Percentiles rank a stretch among this genome's conserved stretches.
Conservation (phyloP, 2,888 invertebrate species). For the Phasia obesa region DNA sequence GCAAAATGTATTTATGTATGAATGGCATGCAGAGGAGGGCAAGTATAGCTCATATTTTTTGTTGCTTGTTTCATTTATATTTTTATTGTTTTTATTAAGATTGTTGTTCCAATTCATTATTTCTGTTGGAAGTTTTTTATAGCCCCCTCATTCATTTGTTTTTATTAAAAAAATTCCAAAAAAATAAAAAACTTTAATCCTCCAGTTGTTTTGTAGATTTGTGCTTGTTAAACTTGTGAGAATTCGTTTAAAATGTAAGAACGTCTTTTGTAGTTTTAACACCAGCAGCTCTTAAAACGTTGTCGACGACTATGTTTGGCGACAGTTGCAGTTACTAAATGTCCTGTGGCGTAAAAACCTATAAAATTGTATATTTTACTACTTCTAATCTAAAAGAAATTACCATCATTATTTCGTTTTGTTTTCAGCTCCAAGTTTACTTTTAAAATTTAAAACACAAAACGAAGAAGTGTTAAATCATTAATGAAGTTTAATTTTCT, state of each 20-base stretch:
- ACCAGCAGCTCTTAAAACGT: constrained; percentile 65
- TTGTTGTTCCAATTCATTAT: constrained; percentile 54
- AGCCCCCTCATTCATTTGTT: constrained; percentile 5
- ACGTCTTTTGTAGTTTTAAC: constrained; percentile 49
- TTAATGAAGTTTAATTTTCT: constrained; percentile 48
- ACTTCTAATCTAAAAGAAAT: constrained; percentile 54
- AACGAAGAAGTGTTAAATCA: constrained; percentile 24
- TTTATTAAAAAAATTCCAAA: too few species aligned
- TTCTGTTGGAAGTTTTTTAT: constrained; percentile 30
- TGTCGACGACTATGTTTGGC: constrained; percentile 65
- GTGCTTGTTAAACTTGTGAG: constrained; percentile 45
- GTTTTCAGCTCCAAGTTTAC: not conserved
- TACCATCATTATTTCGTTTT: constrained; percentile 27
- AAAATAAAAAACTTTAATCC: constrained; percentile 46
- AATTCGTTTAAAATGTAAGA: constrained; percentile 36
- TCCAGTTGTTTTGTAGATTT: constrained; percentile 48
- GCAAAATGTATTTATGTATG: not conserved
- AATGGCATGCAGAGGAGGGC: too few species aligned
- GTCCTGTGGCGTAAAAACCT: constrained; percentile 48
- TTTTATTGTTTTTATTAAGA: constrained; percentile 55
- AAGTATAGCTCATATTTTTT: not conserved
- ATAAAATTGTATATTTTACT: constrained; percentile 61
- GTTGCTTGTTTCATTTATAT: constrained; percentile 19
- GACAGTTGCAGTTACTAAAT: constrained; percentile 59
- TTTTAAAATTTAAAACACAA: not conserved